Conservation (phyloP, 2,797 vertebrate genomes). For the Clarias laeviceps region DNA sequence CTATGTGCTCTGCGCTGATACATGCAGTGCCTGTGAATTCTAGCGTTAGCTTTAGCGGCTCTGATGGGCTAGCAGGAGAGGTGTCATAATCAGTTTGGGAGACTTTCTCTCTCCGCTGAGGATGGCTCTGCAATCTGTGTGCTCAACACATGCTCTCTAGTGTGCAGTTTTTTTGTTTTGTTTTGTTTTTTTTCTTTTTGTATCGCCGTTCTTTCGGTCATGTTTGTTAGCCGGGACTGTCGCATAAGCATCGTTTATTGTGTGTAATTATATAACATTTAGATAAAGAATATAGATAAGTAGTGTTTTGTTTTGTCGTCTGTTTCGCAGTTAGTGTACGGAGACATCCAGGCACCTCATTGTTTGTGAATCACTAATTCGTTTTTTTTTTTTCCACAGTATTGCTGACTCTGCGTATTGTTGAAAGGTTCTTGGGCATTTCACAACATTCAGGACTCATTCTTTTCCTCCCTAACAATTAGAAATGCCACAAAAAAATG, state of each 20-base stretch:
- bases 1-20: constrained; percentile 80
- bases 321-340: constrained; percentile 1
- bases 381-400: neutral
- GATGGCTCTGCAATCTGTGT: constrained; percentile 57
- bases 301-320: neutral
- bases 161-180: neutral
- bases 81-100: constrained; percentile 74
- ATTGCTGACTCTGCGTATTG: constrained; percentile 9
- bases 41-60: constrained; percentile 80
- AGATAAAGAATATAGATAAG: neutral
- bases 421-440: constrained; percentile 7
- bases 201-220: neutral
- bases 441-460: neutral
- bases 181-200: neutral
- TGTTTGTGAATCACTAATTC: constrained; percentile 23
- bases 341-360: constrained; percentile 33
- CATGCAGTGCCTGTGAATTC: constrained; percentile 84
- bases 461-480: neutral
- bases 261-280: constrained; percentile 22
- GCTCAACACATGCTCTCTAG: constrained; percentile 46
- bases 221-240: neutral
- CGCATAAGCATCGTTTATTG: neutral
- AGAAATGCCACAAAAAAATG: constrained; percentile 13
- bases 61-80: constrained; percentile 77
- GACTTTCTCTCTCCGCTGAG: constrained; percentile 52